Evolutionary conservation across 2,113 vertebrate species (phyloP), one percentile per base, ranked within the genome.

Genomic region (Monopterus albus): DNA sequence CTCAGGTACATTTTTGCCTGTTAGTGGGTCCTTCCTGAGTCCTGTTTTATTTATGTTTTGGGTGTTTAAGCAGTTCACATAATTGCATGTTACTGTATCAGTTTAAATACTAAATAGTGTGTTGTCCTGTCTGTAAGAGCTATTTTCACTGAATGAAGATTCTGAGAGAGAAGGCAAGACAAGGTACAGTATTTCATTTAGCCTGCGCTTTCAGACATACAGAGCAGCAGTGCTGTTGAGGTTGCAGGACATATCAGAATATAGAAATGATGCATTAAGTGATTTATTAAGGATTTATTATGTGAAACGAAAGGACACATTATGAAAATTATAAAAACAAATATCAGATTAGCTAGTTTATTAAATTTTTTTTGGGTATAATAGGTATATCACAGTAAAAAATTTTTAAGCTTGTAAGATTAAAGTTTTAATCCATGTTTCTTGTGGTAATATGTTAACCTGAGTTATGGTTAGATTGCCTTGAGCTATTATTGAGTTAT

Each of bases 401-500:
- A 11, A 42, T 31, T 50, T 21, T 39, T 25, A 52, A 29, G 29
- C 21, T 60, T 29, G 18, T 15, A 26, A 17, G 59, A 11, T 42
- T 71, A 52, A 51, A 61, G 68, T 66, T 49, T 72, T 23, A 25
- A 9, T 31, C 13, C 2, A 13, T 23, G n/a, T 31, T 36, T n/a
- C 20, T 3, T 23, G 25, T 33, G 25, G 28, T 25, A 36, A 9
- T 69, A 50, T 38, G 46, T 42, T 56, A 52, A 25, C 62, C 42
- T 60, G 20, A 2, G 42, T 36, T 51, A 9, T n/a, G n/a, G 10
- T 25, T 23, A 2, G 6, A 17, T 26, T 18, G 31, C 46, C 25
- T 2, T 29, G n/a, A 70, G 59, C 64, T 57, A 26, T n/a, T n/a
- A n/a, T n/a, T n/a, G n/a, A n/a, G n/a, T n/a, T n/a, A n/a, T n/a